These are phyloP conservation scores for Lochmaea capreae DNA, from an alignment of 2,888 invertebrate species.

Conservation along the genomic window DNA sequence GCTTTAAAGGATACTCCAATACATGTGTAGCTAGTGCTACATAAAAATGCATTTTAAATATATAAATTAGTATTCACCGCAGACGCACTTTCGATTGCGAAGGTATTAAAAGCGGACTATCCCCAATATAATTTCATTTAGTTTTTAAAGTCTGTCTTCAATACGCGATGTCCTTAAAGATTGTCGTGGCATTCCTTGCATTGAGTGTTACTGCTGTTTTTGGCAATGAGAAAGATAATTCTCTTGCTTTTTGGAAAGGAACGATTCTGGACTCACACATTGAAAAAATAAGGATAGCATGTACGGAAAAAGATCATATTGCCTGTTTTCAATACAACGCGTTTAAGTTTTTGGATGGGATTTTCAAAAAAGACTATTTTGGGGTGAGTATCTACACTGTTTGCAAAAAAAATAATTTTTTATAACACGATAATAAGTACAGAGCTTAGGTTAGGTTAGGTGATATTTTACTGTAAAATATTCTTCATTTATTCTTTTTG, in stretches of 20 bases:
- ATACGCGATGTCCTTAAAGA: slow-evolving; percentile 43
- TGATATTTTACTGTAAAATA: no score
- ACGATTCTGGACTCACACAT: slow-evolving; percentile 75
- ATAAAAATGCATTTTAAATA: slow-evolving; percentile 4
- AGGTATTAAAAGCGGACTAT: slow-evolving; percentile 45
- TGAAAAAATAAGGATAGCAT: slow-evolving; percentile 81
- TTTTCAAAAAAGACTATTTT: slow-evolving; percentile 79
- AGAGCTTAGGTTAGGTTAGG: no score
- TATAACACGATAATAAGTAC: no score
- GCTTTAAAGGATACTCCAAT: not conserved
- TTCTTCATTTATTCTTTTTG: no score
- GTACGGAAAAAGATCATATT: slow-evolving; percentile 80
- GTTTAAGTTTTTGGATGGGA: slow-evolving; percentile 74
- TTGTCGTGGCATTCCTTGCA: slow-evolving; percentile 40
- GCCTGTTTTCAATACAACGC: slow-evolving; percentile 88
- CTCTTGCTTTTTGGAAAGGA: slow-evolving; percentile 77
- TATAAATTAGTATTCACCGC: slow-evolving; percentile 38
- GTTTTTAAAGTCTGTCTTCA: slow-evolving; percentile 39
- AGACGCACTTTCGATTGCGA: slow-evolving; percentile 43
- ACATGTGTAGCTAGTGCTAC: not conserved
- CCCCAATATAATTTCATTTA: slow-evolving; percentile 39
- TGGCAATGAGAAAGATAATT: slow-evolving; percentile 57
- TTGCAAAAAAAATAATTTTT: not conserved
- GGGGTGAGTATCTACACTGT: slow-evolving; percentile 45
- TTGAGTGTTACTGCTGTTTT: not conserved